A percentile compares a stretch with the other conserved stretches of the same genome.
Evolutionary conservation across 2,113 vertebrate genomes (phyloP).

Genomic region (Phyllopteryx taeniolatus): DNA sequence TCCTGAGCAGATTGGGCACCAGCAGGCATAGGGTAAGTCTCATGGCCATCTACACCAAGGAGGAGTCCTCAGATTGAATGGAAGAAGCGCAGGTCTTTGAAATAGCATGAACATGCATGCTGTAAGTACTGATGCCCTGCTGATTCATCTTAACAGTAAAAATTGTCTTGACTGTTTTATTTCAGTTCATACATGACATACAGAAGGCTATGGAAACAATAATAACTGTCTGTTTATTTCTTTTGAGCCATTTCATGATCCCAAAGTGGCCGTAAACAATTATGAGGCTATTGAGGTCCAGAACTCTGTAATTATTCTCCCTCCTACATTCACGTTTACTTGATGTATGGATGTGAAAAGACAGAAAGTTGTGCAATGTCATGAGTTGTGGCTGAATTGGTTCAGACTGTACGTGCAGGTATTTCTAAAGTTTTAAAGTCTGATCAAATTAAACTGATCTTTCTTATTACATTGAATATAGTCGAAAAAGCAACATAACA

Average conservation of each 20-base stretch:
- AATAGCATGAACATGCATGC: constrained; percentile 51
- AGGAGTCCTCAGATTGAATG: constrained; percentile 36
- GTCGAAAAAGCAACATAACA: neutral
- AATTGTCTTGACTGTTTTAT: no score
- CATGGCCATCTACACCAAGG: constrained; percentile 53
- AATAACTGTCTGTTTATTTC: neutral
- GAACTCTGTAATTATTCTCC: neutral
- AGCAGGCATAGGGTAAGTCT: constrained; percentile 62
- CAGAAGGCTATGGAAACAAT: neutral
- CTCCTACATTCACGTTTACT: neutral
- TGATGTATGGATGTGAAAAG: neutral
- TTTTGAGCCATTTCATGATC: neutral
- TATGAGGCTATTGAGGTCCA: neutral
- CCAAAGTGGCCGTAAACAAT: neutral
- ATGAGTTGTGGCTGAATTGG: neutral
- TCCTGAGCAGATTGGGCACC: constrained; percentile 71
- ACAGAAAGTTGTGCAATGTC: neutral
- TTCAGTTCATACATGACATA: no score
- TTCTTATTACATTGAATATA: neutral
- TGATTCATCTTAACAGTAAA: neutral
- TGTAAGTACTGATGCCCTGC: constrained; percentile 24
- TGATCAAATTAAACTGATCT: neutral
- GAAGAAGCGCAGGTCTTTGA: constrained; percentile 45
- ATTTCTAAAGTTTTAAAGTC: neutral
- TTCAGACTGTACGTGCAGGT: neutral